Percentiles rank a stretch among this genome's conserved stretches.
Evolutionary conservation across 1,140 invertebrate genomes (phyloP).

Genomic region (Pseudomyrmex pallidus): DNA sequence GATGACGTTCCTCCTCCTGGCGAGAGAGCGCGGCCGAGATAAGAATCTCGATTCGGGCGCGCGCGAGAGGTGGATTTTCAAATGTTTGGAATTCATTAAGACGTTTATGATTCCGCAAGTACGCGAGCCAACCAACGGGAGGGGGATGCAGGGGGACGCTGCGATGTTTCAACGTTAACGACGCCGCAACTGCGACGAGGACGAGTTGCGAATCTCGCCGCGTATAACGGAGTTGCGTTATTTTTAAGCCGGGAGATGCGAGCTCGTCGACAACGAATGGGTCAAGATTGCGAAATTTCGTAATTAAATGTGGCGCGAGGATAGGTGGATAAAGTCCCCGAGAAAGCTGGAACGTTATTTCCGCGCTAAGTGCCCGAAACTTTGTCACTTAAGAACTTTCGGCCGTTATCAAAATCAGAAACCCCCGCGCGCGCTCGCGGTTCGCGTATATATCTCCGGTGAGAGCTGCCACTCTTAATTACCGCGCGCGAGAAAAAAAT

Average conservation of each 20-base stretch:
- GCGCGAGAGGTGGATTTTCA: constrained; percentile 5
- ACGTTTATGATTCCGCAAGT: constrained; percentile 42
- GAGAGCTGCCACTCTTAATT: constrained; percentile 70
- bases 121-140: neutral
- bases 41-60: constrained; percentile 53
- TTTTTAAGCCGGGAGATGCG: constrained; percentile 43
- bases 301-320: constrained; percentile 64
- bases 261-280: constrained; percentile 55
- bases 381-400: constrained; percentile 72
- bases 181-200: neutral
- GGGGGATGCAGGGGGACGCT: too few relatives aligned
- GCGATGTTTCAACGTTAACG: constrained; percentile 27
- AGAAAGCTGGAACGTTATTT: constrained; percentile 66
- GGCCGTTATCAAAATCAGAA: constrained; percentile 68
- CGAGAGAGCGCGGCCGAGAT: constrained; percentile 9
- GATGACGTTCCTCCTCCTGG: constrained; percentile 3
- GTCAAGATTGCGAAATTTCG: constrained; percentile 68
- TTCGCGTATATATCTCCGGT: constrained; percentile 52
- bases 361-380: constrained; percentile 59
- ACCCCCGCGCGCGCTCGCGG: constrained; percentile 28
- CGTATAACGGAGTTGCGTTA: constrained; percentile 37
- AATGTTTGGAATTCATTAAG: constrained; percentile 64
- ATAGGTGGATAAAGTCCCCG: constrained; percentile 45
- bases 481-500: constrained; percentile 26
- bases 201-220: neutral